A percentile compares a stretch with the other conserved stretches of the same genome.
phyloP scores from a whole-genome alignment of 2,888 invertebrate species.

The Nipponacmea schrenckii region DNA sequence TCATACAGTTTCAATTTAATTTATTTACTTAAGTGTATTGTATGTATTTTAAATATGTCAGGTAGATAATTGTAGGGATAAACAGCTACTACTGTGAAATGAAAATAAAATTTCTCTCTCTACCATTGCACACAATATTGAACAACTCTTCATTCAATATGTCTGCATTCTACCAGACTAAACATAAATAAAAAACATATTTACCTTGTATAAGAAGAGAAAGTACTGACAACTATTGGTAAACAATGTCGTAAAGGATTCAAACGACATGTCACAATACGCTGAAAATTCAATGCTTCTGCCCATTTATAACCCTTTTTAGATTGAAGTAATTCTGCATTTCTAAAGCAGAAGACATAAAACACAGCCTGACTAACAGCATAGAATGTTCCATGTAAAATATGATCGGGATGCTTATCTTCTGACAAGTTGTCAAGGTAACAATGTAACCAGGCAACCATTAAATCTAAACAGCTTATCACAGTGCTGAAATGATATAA shows the following conservation, averaged over 20 bases:
- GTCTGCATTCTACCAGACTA: too few species aligned
- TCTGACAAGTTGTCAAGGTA: slow-evolving; percentile 76
- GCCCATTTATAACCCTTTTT: slow-evolving; percentile 82
- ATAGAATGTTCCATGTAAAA: slow-evolving; percentile 89
- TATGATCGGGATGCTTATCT: slow-evolving; percentile 72
- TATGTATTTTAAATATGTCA: too few species aligned
- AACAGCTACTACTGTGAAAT: too few species aligned
- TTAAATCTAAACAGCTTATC: slow-evolving; percentile 76
- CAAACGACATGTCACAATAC: slow-evolving; percentile 84
- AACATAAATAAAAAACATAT: slow-evolving; percentile 4
- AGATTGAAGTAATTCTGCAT: slow-evolving; percentile 81
- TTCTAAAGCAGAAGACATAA: slow-evolving; percentile 90
- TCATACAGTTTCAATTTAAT: too few species aligned
- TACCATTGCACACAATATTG: too few species aligned
- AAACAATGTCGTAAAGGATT: slow-evolving; percentile 88
- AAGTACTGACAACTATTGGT: slow-evolving; percentile 65
- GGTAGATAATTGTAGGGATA: too few species aligned
- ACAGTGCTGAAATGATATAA: slow-evolving; percentile 72
- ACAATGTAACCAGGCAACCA: slow-evolving; percentile 85
- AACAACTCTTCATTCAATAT: too few species aligned
- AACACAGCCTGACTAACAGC: slow-evolving; percentile 91
- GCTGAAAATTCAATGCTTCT: slow-evolving; percentile 83
- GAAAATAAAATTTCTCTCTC: too few species aligned
- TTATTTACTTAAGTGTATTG: too few species aligned
- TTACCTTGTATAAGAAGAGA: slow-evolving; percentile 68